Evolutionary conservation across 2,888 invertebrate genomes (phyloP).

Genomic region (Yponomeuta plumbellus): DNA sequence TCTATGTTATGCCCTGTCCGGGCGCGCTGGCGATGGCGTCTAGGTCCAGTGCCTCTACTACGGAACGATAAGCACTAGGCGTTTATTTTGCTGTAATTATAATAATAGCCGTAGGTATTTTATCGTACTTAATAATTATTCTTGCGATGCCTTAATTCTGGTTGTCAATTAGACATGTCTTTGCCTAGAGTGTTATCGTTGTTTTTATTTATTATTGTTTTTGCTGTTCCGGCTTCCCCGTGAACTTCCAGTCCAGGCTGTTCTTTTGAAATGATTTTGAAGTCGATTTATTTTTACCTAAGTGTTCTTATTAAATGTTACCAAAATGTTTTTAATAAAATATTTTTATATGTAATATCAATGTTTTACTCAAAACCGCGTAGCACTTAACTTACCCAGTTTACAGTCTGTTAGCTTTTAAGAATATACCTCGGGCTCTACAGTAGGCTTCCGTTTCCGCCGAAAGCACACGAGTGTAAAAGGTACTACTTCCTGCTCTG

Average conservation of each 20-base stretch:
- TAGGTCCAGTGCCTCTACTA: constrained; percentile 31
- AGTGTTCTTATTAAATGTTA: constrained; percentile 79
- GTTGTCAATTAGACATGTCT: constrained; percentile 78
- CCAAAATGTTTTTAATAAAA: constrained; percentile 79
- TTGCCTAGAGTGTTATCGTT: constrained; percentile 76
- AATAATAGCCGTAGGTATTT: constrained; percentile 77
- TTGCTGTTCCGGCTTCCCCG: constrained; percentile 76
- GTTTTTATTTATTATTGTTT: constrained; percentile 64
- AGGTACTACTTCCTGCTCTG: too few relatives aligned
- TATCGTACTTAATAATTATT: constrained; percentile 77
- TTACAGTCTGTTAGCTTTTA: too few relatives aligned
- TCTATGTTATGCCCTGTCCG: constrained; percentile 64
- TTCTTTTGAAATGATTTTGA: constrained; percentile 77
- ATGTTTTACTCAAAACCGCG: constrained; percentile 40
- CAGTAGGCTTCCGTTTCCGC: too few relatives aligned
- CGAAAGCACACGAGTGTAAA: too few relatives aligned
- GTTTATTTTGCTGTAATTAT: constrained; percentile 74
- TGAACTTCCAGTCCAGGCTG: constrained; percentile 77
- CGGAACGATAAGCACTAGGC: constrained; percentile 63
- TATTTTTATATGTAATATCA: constrained; percentile 74
- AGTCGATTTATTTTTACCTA: constrained; percentile 78
- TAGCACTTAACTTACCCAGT: too few relatives aligned
- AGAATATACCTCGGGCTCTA: too few relatives aligned
- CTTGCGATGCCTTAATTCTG: constrained; percentile 79
- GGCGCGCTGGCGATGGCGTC: constrained; percentile 34